Evolutionary conservation across 2,113 vertebrate species (phyloP).

Genomic region (Oncorhynchus mykiss): DNA sequence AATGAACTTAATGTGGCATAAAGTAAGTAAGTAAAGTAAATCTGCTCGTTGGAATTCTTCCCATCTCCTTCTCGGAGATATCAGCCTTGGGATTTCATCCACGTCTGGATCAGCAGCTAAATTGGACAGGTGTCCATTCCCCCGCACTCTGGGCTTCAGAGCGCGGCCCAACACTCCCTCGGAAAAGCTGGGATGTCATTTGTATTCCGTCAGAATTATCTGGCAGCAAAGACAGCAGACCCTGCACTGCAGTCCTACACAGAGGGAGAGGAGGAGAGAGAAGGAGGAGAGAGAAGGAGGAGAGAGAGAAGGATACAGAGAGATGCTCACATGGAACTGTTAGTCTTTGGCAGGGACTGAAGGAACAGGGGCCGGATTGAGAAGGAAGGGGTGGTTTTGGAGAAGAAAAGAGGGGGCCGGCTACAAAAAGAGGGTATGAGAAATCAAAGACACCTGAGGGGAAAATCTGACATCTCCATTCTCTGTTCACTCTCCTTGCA

Average conservation of each 20-base stretch:
- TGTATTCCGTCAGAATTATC: constrained; percentile 52
- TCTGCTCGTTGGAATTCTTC: no score
- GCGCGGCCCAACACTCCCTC: constrained; percentile 26
- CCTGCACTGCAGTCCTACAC: constrained; percentile 40
- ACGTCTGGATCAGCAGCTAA: constrained; percentile 13
- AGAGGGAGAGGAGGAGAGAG: constrained; percentile 1
- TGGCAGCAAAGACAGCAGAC: constrained; percentile 31
- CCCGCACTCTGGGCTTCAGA: not conserved
- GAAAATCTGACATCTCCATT: not conserved
- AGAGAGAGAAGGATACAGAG: constrained; percentile 20
- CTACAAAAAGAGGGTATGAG: constrained; percentile 16
- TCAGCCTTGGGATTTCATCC: constrained; percentile 12
- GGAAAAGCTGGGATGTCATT: constrained; percentile 47
- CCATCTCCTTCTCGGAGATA: not conserved
- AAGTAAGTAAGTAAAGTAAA: no score
- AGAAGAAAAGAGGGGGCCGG: constrained; percentile 34
- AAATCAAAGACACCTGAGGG: constrained; percentile 6
- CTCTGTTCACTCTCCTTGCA: constrained; percentile 2
- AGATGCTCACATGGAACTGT: constrained; percentile 32
- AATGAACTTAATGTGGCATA: no score
- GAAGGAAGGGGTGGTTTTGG: constrained; percentile 21
- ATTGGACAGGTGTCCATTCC: constrained; percentile 20
- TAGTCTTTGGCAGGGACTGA: constrained; percentile 46
- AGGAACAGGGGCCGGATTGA: constrained; percentile 36
- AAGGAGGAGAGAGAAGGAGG: not conserved